Percentiles rank a stretch among this genome's conserved stretches.
Evolutionary conservation across 2,797 vertebrate species (phyloP).

Genomic region (Mastacembelus armatus): DNA sequence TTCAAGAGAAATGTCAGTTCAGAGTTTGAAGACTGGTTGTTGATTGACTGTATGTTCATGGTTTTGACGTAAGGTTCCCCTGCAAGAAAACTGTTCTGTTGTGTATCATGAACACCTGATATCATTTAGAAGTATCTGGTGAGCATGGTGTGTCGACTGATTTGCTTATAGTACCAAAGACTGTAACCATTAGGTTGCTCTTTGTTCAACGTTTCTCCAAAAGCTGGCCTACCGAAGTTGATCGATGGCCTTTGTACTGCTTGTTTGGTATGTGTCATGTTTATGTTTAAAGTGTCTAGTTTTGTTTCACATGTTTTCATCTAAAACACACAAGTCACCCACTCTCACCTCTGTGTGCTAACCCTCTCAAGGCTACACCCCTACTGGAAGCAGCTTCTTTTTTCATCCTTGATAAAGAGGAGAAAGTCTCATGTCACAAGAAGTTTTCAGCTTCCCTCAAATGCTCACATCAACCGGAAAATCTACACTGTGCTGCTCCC

Average conservation of each 20-base stretch:
- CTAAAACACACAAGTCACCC: constrained; percentile 58
- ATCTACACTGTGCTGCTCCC: constrained; percentile 36
- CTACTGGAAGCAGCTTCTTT: constrained; percentile 29
- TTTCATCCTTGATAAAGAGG: constrained; percentile 22
- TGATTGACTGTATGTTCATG: constrained; percentile 37
- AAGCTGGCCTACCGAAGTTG: constrained; percentile 37
- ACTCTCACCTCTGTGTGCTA: constrained; percentile 50
- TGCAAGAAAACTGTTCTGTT: constrained; percentile 44
- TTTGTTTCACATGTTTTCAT: constrained; percentile 62
- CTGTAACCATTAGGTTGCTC: constrained; percentile 38
- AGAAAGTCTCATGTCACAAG: constrained; percentile 7
- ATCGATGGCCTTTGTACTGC: constrained; percentile 53
- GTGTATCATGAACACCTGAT: constrained; percentile 43
- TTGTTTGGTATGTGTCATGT: constrained; percentile 58
- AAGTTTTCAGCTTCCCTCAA: constrained; percentile 25
- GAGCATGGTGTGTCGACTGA: constrained; percentile 30
- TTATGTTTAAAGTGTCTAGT: constrained; percentile 73
- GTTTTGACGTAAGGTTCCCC: constrained; percentile 55
- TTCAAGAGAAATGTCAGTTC: constrained; percentile 56
- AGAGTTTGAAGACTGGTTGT: constrained; percentile 52
- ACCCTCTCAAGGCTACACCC: constrained; percentile 22
- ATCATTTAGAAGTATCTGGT: constrained; percentile 41
- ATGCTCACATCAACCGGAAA: constrained; percentile 38
- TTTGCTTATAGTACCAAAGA: constrained; percentile 44
- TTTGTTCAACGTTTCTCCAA: constrained; percentile 41